Conservation (phyloP, 2,113 vertebrate species). For the Hystrix brachyura region DNA sequence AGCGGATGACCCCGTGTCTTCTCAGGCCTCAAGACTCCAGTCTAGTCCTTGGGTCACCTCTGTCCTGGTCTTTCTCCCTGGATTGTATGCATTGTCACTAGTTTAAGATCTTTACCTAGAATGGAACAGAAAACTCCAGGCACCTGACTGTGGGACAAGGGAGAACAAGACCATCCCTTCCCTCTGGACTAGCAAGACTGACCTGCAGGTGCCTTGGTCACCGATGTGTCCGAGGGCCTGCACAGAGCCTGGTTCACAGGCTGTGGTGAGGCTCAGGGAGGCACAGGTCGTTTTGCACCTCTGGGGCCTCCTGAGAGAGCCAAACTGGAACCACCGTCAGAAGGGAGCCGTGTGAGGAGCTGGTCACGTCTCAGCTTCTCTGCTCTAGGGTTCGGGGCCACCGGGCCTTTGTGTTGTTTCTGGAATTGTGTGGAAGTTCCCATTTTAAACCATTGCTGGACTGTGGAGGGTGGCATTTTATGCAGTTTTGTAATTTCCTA, state of each 20-base stretch:
- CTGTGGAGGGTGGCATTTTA: not conserved
- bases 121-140: not conserved
- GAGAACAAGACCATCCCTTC: too few species aligned
- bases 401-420: not conserved
- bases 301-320: not conserved
- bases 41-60: not conserved
- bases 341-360: not conserved
- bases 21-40: not conserved
- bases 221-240: not conserved
- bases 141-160: not conserved
- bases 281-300: not conserved
- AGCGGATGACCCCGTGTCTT: not conserved
- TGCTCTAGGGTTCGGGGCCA: not conserved
- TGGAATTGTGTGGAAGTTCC: not conserved
- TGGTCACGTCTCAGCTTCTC: fast-evolving
- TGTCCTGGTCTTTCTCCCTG: not conserved
- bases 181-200: not conserved
- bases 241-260: not conserved
- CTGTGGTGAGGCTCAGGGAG: not conserved
- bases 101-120: not conserved
- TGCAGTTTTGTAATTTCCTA: not conserved
- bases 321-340: not conserved
- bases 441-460: not conserved
- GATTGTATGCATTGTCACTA: not conserved
- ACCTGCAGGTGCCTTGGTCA: not conserved